Conservation (phyloP, 2,113 vertebrate species). For the Rhizomys pruinosus region DNA sequence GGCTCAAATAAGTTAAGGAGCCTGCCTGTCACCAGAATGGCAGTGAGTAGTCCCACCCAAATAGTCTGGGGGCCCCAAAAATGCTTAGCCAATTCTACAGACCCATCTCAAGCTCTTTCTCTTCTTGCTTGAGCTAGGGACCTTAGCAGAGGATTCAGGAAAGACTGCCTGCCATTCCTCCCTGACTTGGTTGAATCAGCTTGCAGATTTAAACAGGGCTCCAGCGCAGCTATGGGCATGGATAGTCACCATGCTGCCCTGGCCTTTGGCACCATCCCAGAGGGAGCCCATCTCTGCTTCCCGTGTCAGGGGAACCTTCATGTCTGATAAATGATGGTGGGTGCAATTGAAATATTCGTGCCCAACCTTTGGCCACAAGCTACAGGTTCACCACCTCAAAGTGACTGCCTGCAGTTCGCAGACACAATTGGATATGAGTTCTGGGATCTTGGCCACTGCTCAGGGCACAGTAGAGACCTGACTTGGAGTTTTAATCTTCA, state of each 20-base stretch:
- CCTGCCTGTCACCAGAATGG: background rate
- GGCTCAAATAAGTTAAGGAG: background rate
- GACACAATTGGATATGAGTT: constrained; percentile 64
- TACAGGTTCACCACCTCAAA: constrained; percentile 50
- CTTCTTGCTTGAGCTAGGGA: background rate
- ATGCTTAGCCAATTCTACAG: background rate
- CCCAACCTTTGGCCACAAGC: constrained; percentile 41
- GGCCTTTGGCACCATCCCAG: constrained; percentile 16
- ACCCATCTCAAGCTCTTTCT: background rate
- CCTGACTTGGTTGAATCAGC: background rate
- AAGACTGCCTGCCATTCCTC: background rate
- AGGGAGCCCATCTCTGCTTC: background rate
- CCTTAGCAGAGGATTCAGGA: background rate
- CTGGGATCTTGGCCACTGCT: background rate
- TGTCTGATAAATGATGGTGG: constrained; percentile 72
- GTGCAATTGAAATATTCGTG: constrained; percentile 18
- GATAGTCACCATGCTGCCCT: constrained; percentile 32
- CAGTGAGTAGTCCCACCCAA: background rate
- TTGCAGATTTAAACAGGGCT: background rate
- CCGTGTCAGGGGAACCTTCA: constrained; percentile 40
- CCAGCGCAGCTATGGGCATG: background rate
- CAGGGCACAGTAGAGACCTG: background rate
- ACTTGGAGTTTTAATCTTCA: constrained; percentile 46
- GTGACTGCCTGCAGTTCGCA: constrained; percentile 32
- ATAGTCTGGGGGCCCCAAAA: background rate